Evolutionary conservation across 2,797 vertebrate genomes (phyloP), one percentile per base, ranked within the genome.

Genomic region (Sebastes oblongus): DNA sequence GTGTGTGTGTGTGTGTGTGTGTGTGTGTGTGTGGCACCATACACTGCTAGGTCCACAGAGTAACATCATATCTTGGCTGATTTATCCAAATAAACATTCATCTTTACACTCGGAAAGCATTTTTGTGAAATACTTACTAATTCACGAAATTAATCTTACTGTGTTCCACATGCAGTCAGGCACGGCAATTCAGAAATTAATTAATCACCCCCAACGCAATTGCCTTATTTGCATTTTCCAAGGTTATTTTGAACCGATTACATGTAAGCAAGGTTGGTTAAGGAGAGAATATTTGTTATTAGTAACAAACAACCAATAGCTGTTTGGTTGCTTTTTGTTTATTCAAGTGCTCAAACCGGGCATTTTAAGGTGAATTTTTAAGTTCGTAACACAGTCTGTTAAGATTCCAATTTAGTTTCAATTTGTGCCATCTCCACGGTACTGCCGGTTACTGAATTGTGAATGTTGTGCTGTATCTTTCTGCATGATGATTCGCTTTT

Each of bases 91-190:
- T 88, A 85, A 86, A 82, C 84, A 94, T 91, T 91, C 59, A 75
- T 92, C 87, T 93, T 90, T 79, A 36, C 75, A 78, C 72, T 81
- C 66, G n/a, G 1, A 83, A 82, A 67, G 25, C 75, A 27, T 29
- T 76, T 88, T 61, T 75, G 60, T 25, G 29, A 84, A 92, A 93
- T 67, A 86, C 66, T 86, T 87, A 84, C 42, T 46, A 73, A 85
- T 85, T 91, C 42, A 54, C 64, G 22, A 75, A 82, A 94, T 93
- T 86, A 93, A 91, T 93, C 84, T 88, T 70, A 78, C 83, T 82
- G 80, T 68, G 70, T 82, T 88, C 78, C 66, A 66, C 87, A 73
- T 87, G 81, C 85, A 89, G 80, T 80, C 69, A 84, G 86, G 77
- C 84, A 81, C 66, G 59, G 60, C 78, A 66, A 80, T 78, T 81